A percentile compares a stretch with the other conserved stretches of the same genome.
Conservation (phyloP, 2,888 invertebrate species). For the Patella depressa region DNA sequence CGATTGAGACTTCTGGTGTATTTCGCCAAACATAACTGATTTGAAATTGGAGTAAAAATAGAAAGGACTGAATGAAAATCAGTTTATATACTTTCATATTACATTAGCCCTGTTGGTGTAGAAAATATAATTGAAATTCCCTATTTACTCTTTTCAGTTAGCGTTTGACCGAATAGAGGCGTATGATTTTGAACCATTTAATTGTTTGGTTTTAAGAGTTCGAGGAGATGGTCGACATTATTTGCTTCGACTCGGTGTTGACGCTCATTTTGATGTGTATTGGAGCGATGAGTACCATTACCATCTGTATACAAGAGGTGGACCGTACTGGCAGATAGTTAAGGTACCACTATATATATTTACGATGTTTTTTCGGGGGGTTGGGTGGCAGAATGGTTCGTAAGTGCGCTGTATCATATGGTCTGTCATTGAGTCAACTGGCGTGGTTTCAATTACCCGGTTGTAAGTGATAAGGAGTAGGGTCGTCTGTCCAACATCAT, state of each 20-base stretch:
- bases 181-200: conserved; percentile 85
- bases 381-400: too few species aligned
- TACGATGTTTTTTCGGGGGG: not conserved
- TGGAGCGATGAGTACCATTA: conserved; percentile 92
- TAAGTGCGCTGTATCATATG: too few species aligned
- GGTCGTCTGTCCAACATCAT: too few species aligned
- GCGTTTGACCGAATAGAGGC: conserved; percentile 83
- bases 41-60: not conserved
- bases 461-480: too few species aligned
- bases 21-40: too few species aligned
- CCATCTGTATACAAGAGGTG: conserved; percentile 92
- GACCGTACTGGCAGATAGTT: conserved; percentile 97
- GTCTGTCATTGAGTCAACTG: too few species aligned
- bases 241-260: conserved; percentile 79
- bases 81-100: not conserved
- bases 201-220: conserved; percentile 82
- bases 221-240: conserved; percentile 96
- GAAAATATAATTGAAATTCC: too few species aligned
- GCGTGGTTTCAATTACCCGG: too few species aligned
- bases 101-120: not conserved
- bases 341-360: conserved; percentile 75
- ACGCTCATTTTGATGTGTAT: conserved; percentile 81
- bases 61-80: not conserved
- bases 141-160: conserved; percentile 75
- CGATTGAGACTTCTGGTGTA: too few species aligned